A percentile compares a stretch with the other conserved stretches of the same genome.
phyloP scores from a whole-genome alignment of 1,140 invertebrate genomes.

The Ceratina calcarata region DNA sequence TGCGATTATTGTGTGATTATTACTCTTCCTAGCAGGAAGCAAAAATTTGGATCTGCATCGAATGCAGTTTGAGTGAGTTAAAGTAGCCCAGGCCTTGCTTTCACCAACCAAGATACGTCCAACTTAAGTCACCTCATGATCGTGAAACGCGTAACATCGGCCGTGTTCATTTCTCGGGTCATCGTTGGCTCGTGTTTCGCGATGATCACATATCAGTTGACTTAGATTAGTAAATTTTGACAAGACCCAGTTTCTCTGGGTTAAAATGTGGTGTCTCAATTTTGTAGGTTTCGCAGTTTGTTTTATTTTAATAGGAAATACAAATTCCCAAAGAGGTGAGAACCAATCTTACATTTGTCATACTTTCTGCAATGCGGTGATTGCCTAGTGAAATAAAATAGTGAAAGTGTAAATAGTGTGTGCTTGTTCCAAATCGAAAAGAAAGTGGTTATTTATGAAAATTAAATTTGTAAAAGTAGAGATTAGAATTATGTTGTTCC shows the following conservation, averaged over 20 bases:
- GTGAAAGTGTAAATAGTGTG: no score
- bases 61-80: conserved; percentile 23
- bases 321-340: conserved; percentile 42
- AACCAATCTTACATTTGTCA: not conserved
- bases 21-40: not conserved
- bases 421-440: no score
- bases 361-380: no score
- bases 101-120: conserved; percentile 51
- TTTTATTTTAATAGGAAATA: not conserved
- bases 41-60: not conserved
- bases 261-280: conserved; percentile 46
- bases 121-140: conserved; percentile 32
- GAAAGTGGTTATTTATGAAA: no score
- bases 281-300: conserved; percentile 16
- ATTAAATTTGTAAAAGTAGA: no score
- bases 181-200: conserved; percentile 30
- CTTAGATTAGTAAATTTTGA: conserved; percentile 17
- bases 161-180: conserved; percentile 37
- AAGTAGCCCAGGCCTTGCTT: conserved; percentile 62
- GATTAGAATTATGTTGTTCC: no score
- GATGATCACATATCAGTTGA: conserved; percentile 22
- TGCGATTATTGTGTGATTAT: not conserved
- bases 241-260: conserved; percentile 46
- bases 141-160: conserved; percentile 42
- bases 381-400: no score